Percentiles rank a stretch among this genome's conserved stretches.
These are phyloP conservation scores for Araneus ventricosus DNA, from an alignment of 1,140 invertebrate species.

Conservation along the genomic window DNA sequence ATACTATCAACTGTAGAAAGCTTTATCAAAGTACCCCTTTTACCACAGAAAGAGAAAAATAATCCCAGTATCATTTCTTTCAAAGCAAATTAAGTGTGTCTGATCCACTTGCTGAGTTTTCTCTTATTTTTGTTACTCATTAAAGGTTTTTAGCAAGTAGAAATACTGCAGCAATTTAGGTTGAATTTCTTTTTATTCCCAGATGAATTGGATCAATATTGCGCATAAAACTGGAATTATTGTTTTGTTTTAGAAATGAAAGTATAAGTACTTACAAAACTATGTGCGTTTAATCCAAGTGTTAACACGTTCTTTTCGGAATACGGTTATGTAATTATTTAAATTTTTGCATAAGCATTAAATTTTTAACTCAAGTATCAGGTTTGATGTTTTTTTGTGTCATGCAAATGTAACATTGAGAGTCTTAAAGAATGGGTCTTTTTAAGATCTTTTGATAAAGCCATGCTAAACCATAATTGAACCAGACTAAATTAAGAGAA, in stretches of 20 bases:
- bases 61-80: not conserved
- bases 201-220: not conserved
- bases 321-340: not conserved
- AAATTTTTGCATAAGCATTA: no score
- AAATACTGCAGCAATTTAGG: not conserved
- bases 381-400: not conserved
- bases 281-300: not conserved
- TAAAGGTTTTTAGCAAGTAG: not conserved
- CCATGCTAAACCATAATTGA: no score
- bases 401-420: no score
- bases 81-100: not conserved
- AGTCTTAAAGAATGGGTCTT: no score
- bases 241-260: not conserved
- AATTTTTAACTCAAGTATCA: not conserved
- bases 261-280: not conserved
- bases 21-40: not conserved
- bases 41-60: not conserved
- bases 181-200: not conserved
- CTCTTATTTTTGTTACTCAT: not conserved
- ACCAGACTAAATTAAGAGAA: no score
- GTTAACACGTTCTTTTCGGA: not conserved
- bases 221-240: not conserved
- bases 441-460: no score
- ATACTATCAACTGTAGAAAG: not conserved
- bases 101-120: not conserved